These are phyloP conservation scores for Drosophila mimica DNA, from an alignment of 2,888 invertebrate species.

Conservation along the genomic window DNA sequence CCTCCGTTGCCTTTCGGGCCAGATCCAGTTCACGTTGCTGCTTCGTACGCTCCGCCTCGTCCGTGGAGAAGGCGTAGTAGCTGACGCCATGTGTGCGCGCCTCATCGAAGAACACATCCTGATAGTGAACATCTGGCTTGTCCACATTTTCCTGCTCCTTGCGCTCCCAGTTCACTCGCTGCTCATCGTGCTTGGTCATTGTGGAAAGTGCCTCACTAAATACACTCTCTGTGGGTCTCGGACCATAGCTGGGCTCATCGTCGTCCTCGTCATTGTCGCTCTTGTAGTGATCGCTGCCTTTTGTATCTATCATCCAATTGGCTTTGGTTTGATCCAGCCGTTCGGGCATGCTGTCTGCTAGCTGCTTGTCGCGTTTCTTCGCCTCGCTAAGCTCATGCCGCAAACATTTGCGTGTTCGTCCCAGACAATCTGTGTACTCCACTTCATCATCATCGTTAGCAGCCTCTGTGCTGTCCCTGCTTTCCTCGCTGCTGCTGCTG, in stretches of 20 bases:
- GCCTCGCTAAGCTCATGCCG: slow-evolving; percentile 90
- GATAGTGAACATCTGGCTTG: slow-evolving; percentile 94
- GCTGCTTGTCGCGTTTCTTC: slow-evolving; percentile 87
- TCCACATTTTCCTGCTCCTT: slow-evolving; percentile 90
- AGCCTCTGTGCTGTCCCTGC: slow-evolving; percentile 37
- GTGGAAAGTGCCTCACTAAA: slow-evolving; percentile 84
- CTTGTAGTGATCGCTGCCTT: slow-evolving; percentile 44
- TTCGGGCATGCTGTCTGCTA: slow-evolving; percentile 83
- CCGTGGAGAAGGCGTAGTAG: slow-evolving; percentile 95
- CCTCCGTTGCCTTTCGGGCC: slow-evolving; percentile 89
- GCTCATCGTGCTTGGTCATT: slow-evolving; percentile 88
- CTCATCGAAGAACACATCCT: slow-evolving; percentile 96
- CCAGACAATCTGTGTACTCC: slow-evolving; percentile 95
- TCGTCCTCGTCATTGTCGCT: slow-evolving; percentile 71
- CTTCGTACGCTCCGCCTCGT: slow-evolving; percentile 90
- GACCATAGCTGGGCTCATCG: slow-evolving; percentile 74
- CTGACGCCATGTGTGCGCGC: slow-evolving; percentile 96
- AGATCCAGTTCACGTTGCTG: slow-evolving; percentile 93
- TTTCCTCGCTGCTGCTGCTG: slow-evolving; percentile 85
- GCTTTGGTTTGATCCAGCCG: slow-evolving; percentile 83
- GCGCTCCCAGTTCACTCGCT: slow-evolving; percentile 94
- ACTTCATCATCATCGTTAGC: slow-evolving; percentile 89
- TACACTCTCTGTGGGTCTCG: slow-evolving; percentile 83
- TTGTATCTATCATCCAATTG: slow-evolving; percentile 84
- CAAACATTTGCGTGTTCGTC: slow-evolving; percentile 93